Base-by-base conservation (phyloP, 2,888 invertebrate genomes). In the Flabesymbios commensalis region DNA sequence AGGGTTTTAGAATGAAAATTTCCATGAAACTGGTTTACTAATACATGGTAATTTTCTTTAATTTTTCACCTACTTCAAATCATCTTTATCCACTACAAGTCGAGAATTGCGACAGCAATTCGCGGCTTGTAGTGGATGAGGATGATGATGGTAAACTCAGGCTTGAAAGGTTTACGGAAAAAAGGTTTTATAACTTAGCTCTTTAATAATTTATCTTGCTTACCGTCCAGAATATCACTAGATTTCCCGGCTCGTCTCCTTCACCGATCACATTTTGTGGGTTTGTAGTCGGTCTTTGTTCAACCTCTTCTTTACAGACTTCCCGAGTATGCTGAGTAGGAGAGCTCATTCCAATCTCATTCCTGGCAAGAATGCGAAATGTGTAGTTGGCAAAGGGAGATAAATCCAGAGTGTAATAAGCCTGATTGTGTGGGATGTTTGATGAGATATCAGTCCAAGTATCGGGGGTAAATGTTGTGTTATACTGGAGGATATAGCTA, bases 391-490 rank as follows among this genome's bases (percentile, higher is more conserved):
- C 75, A 64, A 72, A 78, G 0, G 82, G 80, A 0, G 75, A 73
- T 28, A 83, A 67, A 1, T 55, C 59, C 19, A 79, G 63, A 4
- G 66, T 69, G 14, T 73, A 51, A 24, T 58, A 24, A 1, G 67
- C 72, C 36, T 71, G 71, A 39, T 71, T 78, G 28, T 28, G 49
- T 1, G 53, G 56, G 28, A 80, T 62, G 3, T 63, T 67, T 72
- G 90, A 90, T 69, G 86, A 88, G 39, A 90, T 89, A 86, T 84
- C 78, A 90, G 68, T 91, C 97, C 97, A 98, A 0, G 90, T 87
- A 82, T 95, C 94, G 0, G 94, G 94, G 19, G 93, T 92, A 82
- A 96, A 97, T 54, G 89, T 89, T 0, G 97, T 98, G 82, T 96
- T 97, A 83, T 90, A 92, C 82, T 97, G 93, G 61, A 97, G 89